Evolutionary conservation across 2,113 vertebrate genomes (phyloP).

Genomic region (Syrrhaptes paradoxus): DNA sequence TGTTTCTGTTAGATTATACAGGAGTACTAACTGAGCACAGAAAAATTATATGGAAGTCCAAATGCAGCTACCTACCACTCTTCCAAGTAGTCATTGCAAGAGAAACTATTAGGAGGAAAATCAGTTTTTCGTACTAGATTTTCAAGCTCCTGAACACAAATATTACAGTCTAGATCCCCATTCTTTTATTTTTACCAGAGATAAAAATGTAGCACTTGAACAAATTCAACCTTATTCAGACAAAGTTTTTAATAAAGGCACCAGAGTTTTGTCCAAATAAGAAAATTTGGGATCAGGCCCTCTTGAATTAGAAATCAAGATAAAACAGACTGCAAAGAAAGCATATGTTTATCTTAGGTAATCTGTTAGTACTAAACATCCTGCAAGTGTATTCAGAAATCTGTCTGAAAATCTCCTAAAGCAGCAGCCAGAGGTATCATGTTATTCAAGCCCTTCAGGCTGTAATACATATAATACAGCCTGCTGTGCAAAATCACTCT

Average conservation of each 20-base stretch:
- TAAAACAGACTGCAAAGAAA: neutral
- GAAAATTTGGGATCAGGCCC: neutral
- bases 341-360: neutral
- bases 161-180: neutral
- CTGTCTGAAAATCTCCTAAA: neutral
- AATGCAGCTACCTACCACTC: neutral
- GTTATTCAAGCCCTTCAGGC: neutral
- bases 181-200: neutral
- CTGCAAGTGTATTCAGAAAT: neutral
- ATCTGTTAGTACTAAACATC: neutral
- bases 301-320: neutral
- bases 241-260: neutral
- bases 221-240: neutral
- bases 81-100: neutral
- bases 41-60: neutral
- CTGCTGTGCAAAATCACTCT: neutral
- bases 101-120: neutral
- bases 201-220: neutral
- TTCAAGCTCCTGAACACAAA: neutral
- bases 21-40: neutral
- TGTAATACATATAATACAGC: neutral
- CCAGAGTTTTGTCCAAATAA: neutral
- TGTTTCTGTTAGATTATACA: neutral
- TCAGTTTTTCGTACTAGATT: neutral
- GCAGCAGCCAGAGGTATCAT: neutral